Base-by-base conservation (phyloP, 2,888 invertebrate species). In the Tetragnatha montana region DNA sequence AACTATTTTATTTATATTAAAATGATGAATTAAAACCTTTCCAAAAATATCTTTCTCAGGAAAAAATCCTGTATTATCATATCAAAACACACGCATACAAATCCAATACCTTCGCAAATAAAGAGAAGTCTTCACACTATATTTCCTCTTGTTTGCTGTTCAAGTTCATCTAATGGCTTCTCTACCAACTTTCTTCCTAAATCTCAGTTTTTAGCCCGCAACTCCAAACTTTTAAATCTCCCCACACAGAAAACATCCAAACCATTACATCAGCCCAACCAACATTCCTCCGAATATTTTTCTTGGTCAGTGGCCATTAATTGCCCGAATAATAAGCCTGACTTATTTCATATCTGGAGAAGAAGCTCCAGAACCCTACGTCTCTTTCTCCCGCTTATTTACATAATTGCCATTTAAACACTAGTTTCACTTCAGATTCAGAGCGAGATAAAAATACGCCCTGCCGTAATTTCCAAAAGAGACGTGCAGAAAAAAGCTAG, bases 351-450 rank as follows among this genome's bases (percentile, higher is more conserved):
- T 70, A 49, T 21, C 68, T 69, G 71, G 14, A 47, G 60, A 69
- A 68, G 69, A 69, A 74, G 19, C 35, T 8, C 7, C 50, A 17
- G 74, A 73, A 22, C 19, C 60, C 79, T 86, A 86, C 70, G 73
- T 86, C 71, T 73, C 35, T 35, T 35, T 35, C 35, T 35, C 35
- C 35, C 21, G n/a, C 73, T 73, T 86, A 86, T 86, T 80, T 86
- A 60, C 80, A 86, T 86, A 86, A 85, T 85, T 85, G 50, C 78
- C 78, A 70, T 85, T 85, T 85, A 79, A 85, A 85, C 69, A 71
- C 85, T 85, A 71, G 70, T 79, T 85, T 69, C 78, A 22, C 21
- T 47, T 50, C 70, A 50, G 19, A 85, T 73, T 47, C 14, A 47
- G 69, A 7, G 17, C 73, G 71, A 86, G 71, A 80, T 80, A 86